These are phyloP conservation scores for Epinephelus lanceolatus DNA, from an alignment of 2,113 vertebrate species.

Conservation along the genomic window DNA sequence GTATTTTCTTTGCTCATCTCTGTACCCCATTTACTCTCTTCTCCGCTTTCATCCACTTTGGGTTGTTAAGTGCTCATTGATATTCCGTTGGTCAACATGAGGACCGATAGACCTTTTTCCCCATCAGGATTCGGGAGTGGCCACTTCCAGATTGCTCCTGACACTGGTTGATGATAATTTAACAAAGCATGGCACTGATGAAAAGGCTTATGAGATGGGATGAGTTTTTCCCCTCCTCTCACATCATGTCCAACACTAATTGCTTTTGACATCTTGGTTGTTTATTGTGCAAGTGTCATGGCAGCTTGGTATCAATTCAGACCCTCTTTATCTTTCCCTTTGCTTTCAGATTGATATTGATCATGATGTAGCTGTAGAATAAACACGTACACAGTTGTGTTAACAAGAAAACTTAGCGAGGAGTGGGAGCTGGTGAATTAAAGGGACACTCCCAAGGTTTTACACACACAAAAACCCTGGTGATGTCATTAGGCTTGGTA, in stretches of 20 bases:
- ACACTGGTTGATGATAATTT: conserved; percentile 78
- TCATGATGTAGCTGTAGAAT: conserved; percentile 25
- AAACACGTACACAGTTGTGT: conserved; percentile 29
- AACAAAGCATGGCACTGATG: conserved; percentile 75
- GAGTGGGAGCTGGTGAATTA: not conserved
- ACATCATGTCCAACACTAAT: conserved; percentile 63
- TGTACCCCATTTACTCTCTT: conserved; percentile 59
- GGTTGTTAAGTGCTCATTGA: conserved; percentile 73
- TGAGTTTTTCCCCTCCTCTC: conserved; percentile 50
- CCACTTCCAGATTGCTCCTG: conserved; percentile 73
- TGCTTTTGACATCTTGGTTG: conserved; percentile 73
- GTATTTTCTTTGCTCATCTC: conserved; percentile 61
- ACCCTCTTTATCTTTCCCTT: conserved; percentile 6
- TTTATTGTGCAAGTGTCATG: conserved; percentile 66
- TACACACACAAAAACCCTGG: not conserved
- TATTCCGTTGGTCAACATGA: conserved; percentile 76
- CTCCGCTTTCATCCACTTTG: conserved; percentile 61
- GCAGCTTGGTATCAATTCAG: conserved; percentile 49
- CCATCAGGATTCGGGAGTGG: conserved; percentile 63
- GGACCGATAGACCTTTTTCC: conserved; percentile 68
- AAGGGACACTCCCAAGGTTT: not conserved
- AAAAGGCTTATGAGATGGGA: conserved; percentile 71
- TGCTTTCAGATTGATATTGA: conserved; percentile 40
- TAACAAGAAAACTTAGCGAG: conserved; percentile 15
- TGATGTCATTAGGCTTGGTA: not conserved